These are phyloP conservation scores for Lathronympha strigana DNA, from an alignment of 2,888 invertebrate species.

Conservation along the genomic window DNA sequence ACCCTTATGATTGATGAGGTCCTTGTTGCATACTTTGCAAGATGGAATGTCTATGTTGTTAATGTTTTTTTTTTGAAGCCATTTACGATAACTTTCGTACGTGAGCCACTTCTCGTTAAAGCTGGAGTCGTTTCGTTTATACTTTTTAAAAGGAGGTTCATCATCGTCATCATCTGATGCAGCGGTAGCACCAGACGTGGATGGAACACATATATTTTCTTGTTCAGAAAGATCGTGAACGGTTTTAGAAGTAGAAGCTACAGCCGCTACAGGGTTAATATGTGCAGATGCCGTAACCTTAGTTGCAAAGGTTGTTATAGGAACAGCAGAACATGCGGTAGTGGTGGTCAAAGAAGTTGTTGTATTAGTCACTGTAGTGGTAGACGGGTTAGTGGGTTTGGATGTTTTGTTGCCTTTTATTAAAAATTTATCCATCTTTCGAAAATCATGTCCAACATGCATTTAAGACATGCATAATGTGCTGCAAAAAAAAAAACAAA, in stretches of 20 bases:
- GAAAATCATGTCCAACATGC: no score
- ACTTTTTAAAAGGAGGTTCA: background rate
- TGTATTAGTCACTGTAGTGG: background rate
- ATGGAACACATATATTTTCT: background rate
- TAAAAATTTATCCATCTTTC: background rate
- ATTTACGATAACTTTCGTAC: background rate
- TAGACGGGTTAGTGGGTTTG: background rate
- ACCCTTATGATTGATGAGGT: background rate
- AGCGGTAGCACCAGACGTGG: background rate
- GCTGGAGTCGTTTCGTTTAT: background rate
- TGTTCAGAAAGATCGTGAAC: background rate
- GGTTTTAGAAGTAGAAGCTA: slow-evolving; percentile 3
- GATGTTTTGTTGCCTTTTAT: background rate
- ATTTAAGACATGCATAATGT: no score
- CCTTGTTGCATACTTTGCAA: background rate
- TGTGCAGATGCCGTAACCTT: background rate
- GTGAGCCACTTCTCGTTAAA: background rate
- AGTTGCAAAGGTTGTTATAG: background rate
- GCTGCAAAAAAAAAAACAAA: no score
- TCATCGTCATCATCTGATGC: slow-evolving; percentile 1
- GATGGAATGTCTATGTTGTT: background rate
- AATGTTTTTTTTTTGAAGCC: background rate
- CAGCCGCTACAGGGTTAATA: background rate
- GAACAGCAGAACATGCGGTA: slow-evolving; percentile 1
- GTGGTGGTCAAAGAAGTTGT: background rate